Percentiles rank a stretch among this genome's conserved stretches.
Conservation (phyloP, 30 jellyfish, hydroid and myxozoan genomes). For the Hydra vulgaris region DNA sequence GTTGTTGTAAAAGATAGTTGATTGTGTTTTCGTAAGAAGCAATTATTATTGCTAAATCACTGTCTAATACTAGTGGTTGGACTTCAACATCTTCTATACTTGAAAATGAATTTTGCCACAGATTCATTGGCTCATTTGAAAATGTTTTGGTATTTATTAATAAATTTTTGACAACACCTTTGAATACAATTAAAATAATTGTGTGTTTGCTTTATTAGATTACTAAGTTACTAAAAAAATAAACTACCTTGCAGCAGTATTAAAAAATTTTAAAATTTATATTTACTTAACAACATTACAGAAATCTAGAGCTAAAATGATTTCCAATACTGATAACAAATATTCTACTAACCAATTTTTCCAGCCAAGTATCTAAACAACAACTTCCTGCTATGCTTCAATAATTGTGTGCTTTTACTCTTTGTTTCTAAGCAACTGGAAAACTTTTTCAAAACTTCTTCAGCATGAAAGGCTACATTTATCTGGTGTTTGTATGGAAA, state of each 20-base stretch:
- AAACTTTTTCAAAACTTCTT: constrained; percentile 25
- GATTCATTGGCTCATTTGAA: constrained; percentile 50
- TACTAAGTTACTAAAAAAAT: too few relatives aligned
- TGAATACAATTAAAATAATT: background rate
- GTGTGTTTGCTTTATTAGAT: background rate
- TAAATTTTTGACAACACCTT: background rate
- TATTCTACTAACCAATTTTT: too few relatives aligned
- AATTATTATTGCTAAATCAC: constrained; percentile 41
- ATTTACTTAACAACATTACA: too few relatives aligned
- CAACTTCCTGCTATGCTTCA: constrained; percentile 54
- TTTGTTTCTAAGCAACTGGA: constrained; percentile 30
- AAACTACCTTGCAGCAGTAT: too few relatives aligned
- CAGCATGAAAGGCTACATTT: constrained; percentile 30
- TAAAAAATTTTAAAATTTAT: too few relatives aligned
- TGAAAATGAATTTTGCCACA: constrained; percentile 19
- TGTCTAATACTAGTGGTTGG: constrained; percentile 41
- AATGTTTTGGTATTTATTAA: constrained; percentile 31
- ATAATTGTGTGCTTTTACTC: constrained; percentile 34
- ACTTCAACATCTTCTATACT: constrained; percentile 50
- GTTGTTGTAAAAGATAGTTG: constrained; percentile 38
- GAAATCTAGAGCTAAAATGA: too few relatives aligned
- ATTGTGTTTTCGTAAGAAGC: constrained; percentile 65
- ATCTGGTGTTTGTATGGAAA: too few relatives aligned
- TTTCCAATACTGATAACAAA: too few relatives aligned
- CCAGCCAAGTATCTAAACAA: constrained; percentile 59